Conservation (phyloP, 2,888 invertebrate species). For the Anagyrus pseudococci region DNA sequence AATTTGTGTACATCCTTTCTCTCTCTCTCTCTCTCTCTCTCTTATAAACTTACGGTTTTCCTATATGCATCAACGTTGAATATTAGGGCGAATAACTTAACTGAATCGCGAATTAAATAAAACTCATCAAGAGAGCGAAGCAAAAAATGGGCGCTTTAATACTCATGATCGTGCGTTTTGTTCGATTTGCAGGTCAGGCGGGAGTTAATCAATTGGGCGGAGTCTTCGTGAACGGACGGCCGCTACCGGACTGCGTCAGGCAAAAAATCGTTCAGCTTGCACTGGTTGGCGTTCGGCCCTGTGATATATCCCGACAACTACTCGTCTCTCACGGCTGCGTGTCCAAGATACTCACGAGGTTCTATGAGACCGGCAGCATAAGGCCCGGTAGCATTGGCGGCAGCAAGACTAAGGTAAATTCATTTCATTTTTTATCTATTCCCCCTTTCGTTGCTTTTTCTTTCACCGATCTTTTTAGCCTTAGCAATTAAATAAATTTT, state of each 20-base stretch:
- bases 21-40: too few species aligned
- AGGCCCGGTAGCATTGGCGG: constrained; percentile 95
- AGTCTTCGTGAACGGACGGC: constrained; percentile 97
- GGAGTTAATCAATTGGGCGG: constrained; percentile 97
- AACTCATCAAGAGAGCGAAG: too few species aligned
- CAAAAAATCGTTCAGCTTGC: constrained; percentile 94
- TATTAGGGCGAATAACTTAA: too few species aligned
- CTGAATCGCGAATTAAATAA: background rate
- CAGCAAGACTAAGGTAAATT: constrained; percentile 87
- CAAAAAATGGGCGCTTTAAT: too few species aligned
- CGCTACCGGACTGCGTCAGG: constrained; percentile 92
- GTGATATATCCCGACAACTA: constrained; percentile 94
- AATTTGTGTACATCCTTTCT: too few species aligned
- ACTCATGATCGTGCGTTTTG: too few species aligned
- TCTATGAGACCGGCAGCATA: constrained; percentile 96
- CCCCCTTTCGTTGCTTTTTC: too few species aligned
- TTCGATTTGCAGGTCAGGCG: constrained; percentile 85
- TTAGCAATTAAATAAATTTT: too few species aligned
- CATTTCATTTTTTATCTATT: too few species aligned
- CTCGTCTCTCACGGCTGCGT: constrained; percentile 97
- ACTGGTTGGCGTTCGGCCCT: constrained; percentile 91
- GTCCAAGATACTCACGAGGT: constrained; percentile 94
- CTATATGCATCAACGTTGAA: too few species aligned
- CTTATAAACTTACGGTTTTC: too few species aligned
- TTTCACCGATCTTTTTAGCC: too few species aligned